Evolutionary conservation across 2,888 invertebrate genomes (phyloP).

Genomic region (Lasioglossum malachurum): DNA sequence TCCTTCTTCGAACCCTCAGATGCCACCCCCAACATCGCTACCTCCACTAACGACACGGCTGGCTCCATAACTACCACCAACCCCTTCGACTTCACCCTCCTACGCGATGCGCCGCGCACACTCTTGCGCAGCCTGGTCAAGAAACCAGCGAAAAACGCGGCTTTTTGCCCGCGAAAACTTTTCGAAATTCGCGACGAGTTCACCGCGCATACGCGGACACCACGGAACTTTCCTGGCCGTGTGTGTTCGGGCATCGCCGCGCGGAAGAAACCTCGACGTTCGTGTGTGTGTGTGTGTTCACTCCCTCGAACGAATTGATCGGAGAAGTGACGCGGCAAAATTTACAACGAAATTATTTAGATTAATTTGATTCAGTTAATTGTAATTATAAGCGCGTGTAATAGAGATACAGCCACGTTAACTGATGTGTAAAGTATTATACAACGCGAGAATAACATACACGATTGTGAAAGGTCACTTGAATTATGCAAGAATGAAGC

Average conservation of each 20-base stretch:
- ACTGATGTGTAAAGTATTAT: background rate
- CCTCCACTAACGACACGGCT: constrained; percentile 63
- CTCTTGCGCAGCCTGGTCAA: constrained; percentile 66
- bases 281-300: background rate
- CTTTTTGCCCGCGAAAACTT: constrained; percentile 80
- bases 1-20: constrained; percentile 70
- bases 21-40: constrained; percentile 68
- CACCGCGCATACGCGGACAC: constrained; percentile 48
- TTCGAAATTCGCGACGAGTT: constrained; percentile 67
- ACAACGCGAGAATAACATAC: background rate
- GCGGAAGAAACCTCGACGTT: constrained; percentile 39
- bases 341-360: background rate
- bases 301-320: background rate
- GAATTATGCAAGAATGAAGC: background rate
- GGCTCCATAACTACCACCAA: constrained; percentile 61
- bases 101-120: constrained; percentile 54
- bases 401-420: background rate
- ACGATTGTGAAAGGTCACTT: background rate
- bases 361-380: background rate
- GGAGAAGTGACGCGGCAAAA: background rate
- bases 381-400: background rate
- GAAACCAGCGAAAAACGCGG: constrained; percentile 76
- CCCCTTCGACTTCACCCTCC: constrained; percentile 64
- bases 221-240: constrained; percentile 52
- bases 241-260: constrained; percentile 25